Base-by-base conservation (phyloP, 2,797 vertebrate species). In the Acanthis flammea region DNA sequence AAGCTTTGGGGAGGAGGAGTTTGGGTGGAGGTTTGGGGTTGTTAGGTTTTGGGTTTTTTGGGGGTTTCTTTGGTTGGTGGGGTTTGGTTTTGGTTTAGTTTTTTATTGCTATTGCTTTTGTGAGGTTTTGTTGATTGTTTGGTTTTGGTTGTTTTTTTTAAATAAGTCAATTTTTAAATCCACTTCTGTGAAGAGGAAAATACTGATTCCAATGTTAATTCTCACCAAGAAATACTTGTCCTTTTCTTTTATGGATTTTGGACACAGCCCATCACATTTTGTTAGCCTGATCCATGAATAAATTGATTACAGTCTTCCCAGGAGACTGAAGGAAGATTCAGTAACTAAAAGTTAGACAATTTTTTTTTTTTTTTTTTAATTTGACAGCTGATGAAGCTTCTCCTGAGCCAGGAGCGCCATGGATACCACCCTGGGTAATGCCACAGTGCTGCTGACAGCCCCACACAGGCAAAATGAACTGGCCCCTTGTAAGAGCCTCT, bases 171-270 rank as follows among this genome's bases (percentile, higher is more conserved):
- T 5, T 72, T 92, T 75, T 6, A 8, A 62, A 25, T 44, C 31
- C 61, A 42, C 33, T 90, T 72, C 42, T 5, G 1, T 67, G 37
- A 78, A 42, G 55, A 80, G 51, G 19, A 60, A 86, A 87, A 63
- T 25, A 35, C 9, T 0, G 0, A 57, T 65, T 65, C 54, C 23
- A 39, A 3, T 1, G 0, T 68, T 68, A 35, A 50, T 66, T 89
- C 37, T 67, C 3, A 5, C 15, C 61, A 80, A 23, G 30, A 57
- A 77, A 47, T 35, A 58, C 5, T 31, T 75, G 54, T 31, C n/a
- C 27, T 54, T 75, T 72, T 37, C 37, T 61, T 67, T 58, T 18
- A 35, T 11, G 2, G 25, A 55, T 67, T 81, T 87, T 62, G 27
- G 53, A 81, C 41, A 45, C 31, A 51, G 41, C 25, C 48, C 45